phyloP scores from a whole-genome alignment of 2,797 vertebrate species.

The Glyptemys insculpta region DNA sequence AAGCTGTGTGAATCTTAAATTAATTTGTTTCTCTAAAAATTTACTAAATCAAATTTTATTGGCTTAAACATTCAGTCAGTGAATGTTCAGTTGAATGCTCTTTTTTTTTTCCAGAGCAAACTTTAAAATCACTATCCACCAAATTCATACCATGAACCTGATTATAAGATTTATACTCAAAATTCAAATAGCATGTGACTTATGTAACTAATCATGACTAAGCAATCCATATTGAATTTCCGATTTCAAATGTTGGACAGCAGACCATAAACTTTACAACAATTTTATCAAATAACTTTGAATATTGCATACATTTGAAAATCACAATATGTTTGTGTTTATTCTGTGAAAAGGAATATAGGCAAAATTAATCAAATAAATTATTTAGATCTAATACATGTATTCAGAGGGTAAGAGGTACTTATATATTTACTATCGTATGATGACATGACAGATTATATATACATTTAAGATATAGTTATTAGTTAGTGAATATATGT shows the following conservation, averaged over 20 bases:
- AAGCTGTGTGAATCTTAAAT: background rate
- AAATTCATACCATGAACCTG: background rate
- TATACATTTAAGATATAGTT: too few relatives aligned
- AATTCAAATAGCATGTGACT: background rate
- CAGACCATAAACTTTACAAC: background rate
- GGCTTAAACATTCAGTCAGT: background rate
- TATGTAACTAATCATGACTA: background rate
- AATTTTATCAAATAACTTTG: background rate
- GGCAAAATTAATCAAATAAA: too few relatives aligned
- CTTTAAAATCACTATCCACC: background rate
- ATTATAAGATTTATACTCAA: background rate
- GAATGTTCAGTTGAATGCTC: background rate
- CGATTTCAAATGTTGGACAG: background rate
- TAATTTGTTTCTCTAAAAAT: background rate
- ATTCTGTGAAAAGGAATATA: background rate
- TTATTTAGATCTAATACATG: too few relatives aligned
- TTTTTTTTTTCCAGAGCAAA: background rate
- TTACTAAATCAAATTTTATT: background rate
- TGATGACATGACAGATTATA: too few relatives aligned
- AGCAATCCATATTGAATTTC: background rate
- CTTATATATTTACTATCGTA: fast-evolving
- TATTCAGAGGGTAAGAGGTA: too few relatives aligned
- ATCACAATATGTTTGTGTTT: background rate
- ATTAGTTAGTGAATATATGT: too few relatives aligned
- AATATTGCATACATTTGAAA: background rate